Evolutionary conservation across 1,140 invertebrate species (phyloP).

Genomic region (Parasteatoda tepidariorum): DNA sequence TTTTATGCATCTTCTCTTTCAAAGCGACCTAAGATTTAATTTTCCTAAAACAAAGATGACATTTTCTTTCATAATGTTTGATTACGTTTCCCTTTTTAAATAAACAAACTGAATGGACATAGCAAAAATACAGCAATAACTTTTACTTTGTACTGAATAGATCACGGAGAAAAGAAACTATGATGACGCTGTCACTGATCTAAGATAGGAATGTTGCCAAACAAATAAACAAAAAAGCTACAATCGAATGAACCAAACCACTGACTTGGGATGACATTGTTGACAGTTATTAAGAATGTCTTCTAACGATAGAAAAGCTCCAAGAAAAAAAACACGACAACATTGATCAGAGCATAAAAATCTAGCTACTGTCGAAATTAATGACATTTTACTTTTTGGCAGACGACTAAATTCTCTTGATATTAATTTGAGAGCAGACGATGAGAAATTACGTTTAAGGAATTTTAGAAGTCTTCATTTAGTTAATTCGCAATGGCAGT

Average conservation of each 20-base stretch:
- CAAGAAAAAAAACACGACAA: background rate
- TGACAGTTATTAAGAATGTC: constrained; percentile 54
- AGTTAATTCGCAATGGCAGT: constrained; percentile 39
- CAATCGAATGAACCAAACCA: constrained; percentile 1
- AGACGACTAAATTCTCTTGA: background rate
- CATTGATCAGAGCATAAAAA: background rate
- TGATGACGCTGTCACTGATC: background rate
- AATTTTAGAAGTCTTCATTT: constrained; percentile 27
- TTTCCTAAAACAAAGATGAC: too few relatives aligned
- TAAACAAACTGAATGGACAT: background rate
- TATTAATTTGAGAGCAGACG: constrained; percentile 18
- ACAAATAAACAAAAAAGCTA: constrained; percentile 14
- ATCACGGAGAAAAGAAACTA: background rate
- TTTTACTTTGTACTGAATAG: background rate
- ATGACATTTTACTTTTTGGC: constrained; percentile 21
- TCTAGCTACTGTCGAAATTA: constrained; percentile 5
- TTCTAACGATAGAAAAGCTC: background rate
- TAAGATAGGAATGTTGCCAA: constrained; percentile 25
- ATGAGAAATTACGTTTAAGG: constrained; percentile 12
- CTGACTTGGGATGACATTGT: background rate
- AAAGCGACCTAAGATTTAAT: too few relatives aligned
- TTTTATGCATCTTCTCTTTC: too few relatives aligned
- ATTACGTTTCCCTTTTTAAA: background rate
- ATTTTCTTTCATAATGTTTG: too few relatives aligned
- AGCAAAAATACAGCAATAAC: background rate